Base-by-base conservation (phyloP, 2,797 vertebrate species). In the Rhadinocentrus ornatus region DNA sequence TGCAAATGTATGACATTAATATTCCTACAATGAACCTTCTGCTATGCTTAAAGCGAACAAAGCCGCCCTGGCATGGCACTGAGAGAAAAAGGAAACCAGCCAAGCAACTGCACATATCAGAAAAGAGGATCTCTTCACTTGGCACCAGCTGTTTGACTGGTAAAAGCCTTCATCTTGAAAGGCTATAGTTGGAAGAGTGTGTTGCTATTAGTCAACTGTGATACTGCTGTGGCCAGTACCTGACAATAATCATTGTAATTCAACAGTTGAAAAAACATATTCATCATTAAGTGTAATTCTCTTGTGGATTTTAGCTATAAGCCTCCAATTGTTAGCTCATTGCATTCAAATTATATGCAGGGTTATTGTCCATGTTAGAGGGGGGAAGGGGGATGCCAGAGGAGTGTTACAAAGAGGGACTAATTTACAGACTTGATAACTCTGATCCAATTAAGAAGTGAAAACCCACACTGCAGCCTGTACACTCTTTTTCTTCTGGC, bases 1-100 rank as follows among this genome's bases (percentile, higher is more conserved):
- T 61, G 52, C 82, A 78, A 90, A 90, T 83, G 71, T 83, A 76
- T 59, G 79, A 78, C 81, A 86, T 90, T 87, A 82, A 87, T 85
- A 81, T 86, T 82, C 71, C 12, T 41, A 59, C 60, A 79, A 80
- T 82, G 53, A 81, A 85, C 67, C 79, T 69, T 77, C 73, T 83
- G 74, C 82, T 80, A 9, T 29, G 66, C 80, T 85, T 78, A 55
- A 80, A 85, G 85, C 62, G 75, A 89, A 88, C 73, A 85, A 83
- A 90, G 84, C 77, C 37, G 11, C 39, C 35, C 55, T 77, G 77
- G 81, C 11, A 24, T 44, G 39, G 37, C 4, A 32, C 34, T 37
- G 20, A 20, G 13, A 78, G 64, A 82, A 73, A 66, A 60, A 35
- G 56, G 31, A 71, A 54, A 52, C 62, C 37, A 69, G 71, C 71